Conservation (phyloP, 2,888 invertebrate species). For the Tipula confusa region DNA sequence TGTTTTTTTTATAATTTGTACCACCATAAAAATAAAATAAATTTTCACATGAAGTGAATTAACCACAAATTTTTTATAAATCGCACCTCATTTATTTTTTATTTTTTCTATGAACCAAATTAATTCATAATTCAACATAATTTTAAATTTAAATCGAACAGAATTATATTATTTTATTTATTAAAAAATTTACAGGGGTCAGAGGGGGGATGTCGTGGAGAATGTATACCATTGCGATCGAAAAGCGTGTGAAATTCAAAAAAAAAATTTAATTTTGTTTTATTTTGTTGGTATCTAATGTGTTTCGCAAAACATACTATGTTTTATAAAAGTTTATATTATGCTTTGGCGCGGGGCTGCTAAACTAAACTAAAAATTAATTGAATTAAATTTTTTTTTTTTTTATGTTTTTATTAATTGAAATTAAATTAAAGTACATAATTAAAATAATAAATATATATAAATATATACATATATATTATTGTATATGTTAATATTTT, state of each 20-base stretch:
- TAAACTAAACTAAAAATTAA: background rate
- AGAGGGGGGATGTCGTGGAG: conserved; percentile 54
- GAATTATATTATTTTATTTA: conserved; percentile 41
- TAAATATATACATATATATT: background rate
- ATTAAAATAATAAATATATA: background rate
- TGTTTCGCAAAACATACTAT: background rate
- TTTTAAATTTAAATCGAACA: conserved; percentile 32
- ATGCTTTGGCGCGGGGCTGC: background rate
- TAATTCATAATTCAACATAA: background rate
- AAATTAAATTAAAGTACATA: background rate
- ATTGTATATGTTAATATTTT: background rate
- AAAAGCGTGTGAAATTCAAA: conserved; percentile 52
- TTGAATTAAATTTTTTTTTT: background rate
- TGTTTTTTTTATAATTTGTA: background rate
- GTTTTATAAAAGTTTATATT: background rate
- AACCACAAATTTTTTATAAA: background rate
- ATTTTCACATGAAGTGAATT: background rate
- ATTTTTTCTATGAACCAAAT: background rate
- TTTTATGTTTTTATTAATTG: background rate
- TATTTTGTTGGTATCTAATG: background rate
- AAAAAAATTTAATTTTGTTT: background rate
- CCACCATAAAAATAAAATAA: background rate
- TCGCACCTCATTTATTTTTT: background rate
- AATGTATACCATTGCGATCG: conserved; percentile 58
- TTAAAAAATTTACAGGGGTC: conserved; percentile 45